phyloP scores from a whole-genome alignment of 1,140 invertebrate species.

The Sarcophaga bullata region DNA sequence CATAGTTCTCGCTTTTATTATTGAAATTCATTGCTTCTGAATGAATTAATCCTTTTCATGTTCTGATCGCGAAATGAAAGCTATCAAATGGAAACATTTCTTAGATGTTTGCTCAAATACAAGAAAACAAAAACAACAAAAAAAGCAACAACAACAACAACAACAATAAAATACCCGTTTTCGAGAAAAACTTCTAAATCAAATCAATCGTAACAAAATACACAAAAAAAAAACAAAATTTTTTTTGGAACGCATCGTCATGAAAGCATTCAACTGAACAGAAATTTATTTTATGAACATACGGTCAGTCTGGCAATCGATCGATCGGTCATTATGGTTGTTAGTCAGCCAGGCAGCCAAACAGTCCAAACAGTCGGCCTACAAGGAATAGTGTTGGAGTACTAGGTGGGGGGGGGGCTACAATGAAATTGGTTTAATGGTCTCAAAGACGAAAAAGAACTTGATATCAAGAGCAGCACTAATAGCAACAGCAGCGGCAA shows the following conservation, averaged over 20 bases:
- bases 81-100: constrained; percentile 8
- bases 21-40: no score
- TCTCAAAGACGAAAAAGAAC: constrained; percentile 6
- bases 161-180: not conserved
- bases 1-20: no score
- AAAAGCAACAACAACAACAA: no score
- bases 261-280: constrained; percentile 7
- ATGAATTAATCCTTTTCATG: not conserved
- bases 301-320: not conserved
- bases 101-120: not conserved
- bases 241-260: constrained; percentile 20
- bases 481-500: not conserved
- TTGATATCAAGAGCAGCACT: not conserved
- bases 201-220: constrained; percentile 22
- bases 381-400: no score
- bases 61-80: not conserved
- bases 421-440: constrained; percentile 2
- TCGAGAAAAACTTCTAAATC: constrained; percentile 6
- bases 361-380: no score
- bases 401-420: not conserved
- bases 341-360: not conserved
- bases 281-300: not conserved
- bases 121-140: constrained; percentile 17
- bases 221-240: no score
- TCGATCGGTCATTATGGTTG: not conserved